phyloP scores from a whole-genome alignment of 1,140 invertebrate genomes.

The Dolichoris vasculosae region DNA sequence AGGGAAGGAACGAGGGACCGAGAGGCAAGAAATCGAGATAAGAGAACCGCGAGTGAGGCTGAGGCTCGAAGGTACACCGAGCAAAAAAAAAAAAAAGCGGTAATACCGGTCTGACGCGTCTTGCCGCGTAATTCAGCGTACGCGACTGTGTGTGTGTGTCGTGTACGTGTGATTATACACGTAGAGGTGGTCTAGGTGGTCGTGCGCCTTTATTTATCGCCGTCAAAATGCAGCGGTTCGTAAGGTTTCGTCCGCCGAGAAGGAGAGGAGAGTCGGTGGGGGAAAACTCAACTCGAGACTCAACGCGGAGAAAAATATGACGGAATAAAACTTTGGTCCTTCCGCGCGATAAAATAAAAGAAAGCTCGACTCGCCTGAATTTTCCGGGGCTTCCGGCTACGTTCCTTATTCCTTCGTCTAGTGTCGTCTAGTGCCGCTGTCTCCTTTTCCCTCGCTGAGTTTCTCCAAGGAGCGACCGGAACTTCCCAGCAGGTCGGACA shows the following conservation, averaged over 20 bases:
- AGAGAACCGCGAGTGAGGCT: conserved; percentile 6
- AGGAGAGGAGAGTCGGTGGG: too few species aligned
- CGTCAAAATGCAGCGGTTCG: conserved; percentile 36
- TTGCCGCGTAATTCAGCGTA: conserved; percentile 50
- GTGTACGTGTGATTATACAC: neutral
- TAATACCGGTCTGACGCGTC: conserved; percentile 53
- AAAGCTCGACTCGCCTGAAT: conserved; percentile 21
- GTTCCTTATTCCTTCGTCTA: conserved; percentile 21
- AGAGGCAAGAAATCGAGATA: conserved; percentile 37
- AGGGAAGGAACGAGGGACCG: neutral
- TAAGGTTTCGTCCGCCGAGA: conserved; percentile 25
- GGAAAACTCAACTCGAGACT: conserved; percentile 13
- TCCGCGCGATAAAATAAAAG: conserved; percentile 43
- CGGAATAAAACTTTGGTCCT: conserved; percentile 51
- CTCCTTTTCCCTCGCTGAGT: neutral
- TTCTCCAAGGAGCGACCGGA: neutral
- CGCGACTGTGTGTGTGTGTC: neutral
- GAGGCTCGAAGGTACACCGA: neutral
- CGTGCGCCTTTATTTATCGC: conserved; percentile 46
- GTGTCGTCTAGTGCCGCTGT: too few species aligned
- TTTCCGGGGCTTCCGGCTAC: conserved; percentile 32
- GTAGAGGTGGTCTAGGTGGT: neutral
- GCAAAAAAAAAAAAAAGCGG: conserved; percentile 41
- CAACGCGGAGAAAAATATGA: conserved; percentile 46
- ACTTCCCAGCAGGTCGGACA: conserved; percentile 7